Conservation (phyloP, 2,888 invertebrate genomes). For the Netelia inedita region DNA sequence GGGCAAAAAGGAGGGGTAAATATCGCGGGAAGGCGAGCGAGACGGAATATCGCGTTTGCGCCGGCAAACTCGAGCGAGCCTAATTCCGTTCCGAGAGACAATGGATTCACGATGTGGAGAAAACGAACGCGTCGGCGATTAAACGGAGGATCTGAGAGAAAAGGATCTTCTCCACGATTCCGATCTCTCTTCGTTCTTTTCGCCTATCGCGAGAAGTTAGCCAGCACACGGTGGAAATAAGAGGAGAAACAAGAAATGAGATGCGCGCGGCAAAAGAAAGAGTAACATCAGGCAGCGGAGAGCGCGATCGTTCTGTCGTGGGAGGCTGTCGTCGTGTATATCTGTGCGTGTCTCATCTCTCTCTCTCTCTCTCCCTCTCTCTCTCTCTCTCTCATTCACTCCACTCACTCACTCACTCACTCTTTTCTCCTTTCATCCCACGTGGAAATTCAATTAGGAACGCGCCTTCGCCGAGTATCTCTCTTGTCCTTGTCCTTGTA, state of each 20-base stretch:
- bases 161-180: slow-evolving; percentile 39
- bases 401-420: slow-evolving; percentile 35
- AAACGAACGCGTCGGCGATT: slow-evolving; percentile 67
- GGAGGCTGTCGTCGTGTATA: slow-evolving; percentile 65
- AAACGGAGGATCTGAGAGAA: slow-evolving; percentile 65
- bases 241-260: slow-evolving; percentile 55
- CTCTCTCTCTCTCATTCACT: slow-evolving; percentile 21
- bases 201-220: slow-evolving; percentile 56
- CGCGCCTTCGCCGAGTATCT: slow-evolving; percentile 60
- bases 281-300: slow-evolving; percentile 13
- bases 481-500: slow-evolving; percentile 69
- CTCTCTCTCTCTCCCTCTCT: slow-evolving; percentile 48
- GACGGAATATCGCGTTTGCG: slow-evolving; percentile 39
- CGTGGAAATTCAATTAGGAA: slow-evolving; percentile 73
- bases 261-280: slow-evolving; percentile 21
- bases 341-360: slow-evolving; percentile 41
- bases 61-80: slow-evolving; percentile 65
- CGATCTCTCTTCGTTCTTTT: slow-evolving; percentile 45
- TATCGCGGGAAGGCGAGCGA: slow-evolving; percentile 7
- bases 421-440: slow-evolving; percentile 63
- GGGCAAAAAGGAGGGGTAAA: neutral
- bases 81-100: slow-evolving; percentile 76
- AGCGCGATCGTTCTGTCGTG: slow-evolving; percentile 64
- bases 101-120: slow-evolving; percentile 70
- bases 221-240: slow-evolving; percentile 57